These are phyloP conservation scores for Allobates femoralis DNA, from an alignment of 2,797 vertebrate genomes.

Conservation along the genomic window DNA sequence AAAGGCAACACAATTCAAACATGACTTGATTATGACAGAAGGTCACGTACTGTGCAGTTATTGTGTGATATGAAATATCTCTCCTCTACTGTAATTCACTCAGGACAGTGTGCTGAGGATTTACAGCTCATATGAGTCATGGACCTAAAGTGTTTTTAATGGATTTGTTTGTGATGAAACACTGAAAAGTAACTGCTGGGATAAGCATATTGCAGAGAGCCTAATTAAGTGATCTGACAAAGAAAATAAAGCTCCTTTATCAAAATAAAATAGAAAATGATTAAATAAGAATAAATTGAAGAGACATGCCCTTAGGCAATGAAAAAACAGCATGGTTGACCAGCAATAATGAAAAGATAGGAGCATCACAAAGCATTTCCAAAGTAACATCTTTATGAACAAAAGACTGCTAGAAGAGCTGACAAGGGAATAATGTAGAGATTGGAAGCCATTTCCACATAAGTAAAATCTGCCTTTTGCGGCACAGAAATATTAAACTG, in stretches of 20 bases:
- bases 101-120: conserved; percentile 60
- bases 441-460: conserved; percentile 55
- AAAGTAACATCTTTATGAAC: conserved; percentile 62
- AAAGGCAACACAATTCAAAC: conserved; percentile 56
- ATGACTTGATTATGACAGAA: conserved; percentile 61
- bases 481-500: conserved; percentile 50
- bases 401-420: conserved; percentile 59
- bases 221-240: conserved; percentile 65
- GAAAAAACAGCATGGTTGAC: conserved; percentile 61
- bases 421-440: conserved; percentile 60
- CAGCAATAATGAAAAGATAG: conserved; percentile 62
- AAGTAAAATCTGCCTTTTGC: conserved; percentile 55
- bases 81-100: conserved; percentile 63
- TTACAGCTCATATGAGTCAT: conserved; percentile 58
- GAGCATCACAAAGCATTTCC: conserved; percentile 61
- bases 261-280: conserved; percentile 64
- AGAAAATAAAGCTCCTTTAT: conserved; percentile 64
- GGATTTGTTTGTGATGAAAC: conserved; percentile 65
- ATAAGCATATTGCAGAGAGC: conserved; percentile 62
- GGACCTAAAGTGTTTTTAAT: conserved; percentile 64
- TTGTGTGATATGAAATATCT: conserved; percentile 62
- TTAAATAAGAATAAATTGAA: conserved; percentile 64
- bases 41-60: conserved; percentile 58
- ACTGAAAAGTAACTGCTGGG: conserved; percentile 63
- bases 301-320: conserved; percentile 61